phyloP scores from a whole-genome alignment of 2,797 vertebrate species.

The Liparis tanakae region DNA sequence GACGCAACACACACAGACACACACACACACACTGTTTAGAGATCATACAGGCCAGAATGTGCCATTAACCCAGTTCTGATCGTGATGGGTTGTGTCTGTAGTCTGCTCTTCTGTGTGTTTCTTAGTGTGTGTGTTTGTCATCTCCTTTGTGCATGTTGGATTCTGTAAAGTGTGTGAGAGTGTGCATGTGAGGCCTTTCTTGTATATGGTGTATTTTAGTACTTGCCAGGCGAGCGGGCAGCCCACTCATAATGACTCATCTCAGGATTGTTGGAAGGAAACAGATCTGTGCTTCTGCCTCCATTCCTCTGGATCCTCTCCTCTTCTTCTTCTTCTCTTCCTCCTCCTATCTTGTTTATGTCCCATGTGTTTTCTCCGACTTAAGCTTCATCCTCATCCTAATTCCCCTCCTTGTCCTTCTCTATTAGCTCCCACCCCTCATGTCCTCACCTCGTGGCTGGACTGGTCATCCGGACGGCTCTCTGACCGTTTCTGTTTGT shows the following conservation, averaged over 20 bases:
- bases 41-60: slow-evolving; percentile 14
- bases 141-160: slow-evolving; percentile 53
- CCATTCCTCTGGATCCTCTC: slow-evolving; percentile 62
- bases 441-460: slow-evolving; percentile 42
- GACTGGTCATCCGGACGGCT: slow-evolving; percentile 35
- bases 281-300: slow-evolving; percentile 63
- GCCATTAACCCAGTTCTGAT: slow-evolving; percentile 25
- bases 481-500: slow-evolving; percentile 63
- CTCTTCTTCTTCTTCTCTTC: slow-evolving; percentile 49
- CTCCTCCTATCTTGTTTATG: slow-evolving; percentile 43
- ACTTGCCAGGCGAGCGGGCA: slow-evolving; percentile 71
- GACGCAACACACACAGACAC: slow-evolving; percentile 3
- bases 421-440: slow-evolving; percentile 30
- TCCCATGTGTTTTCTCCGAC: slow-evolving; percentile 31
- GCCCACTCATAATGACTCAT: slow-evolving; percentile 80
- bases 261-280: slow-evolving; percentile 76
- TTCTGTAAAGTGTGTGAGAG: slow-evolving; percentile 47
- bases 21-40: neutral
- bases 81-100: slow-evolving; percentile 25
- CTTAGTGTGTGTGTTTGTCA: slow-evolving; percentile 56
- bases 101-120: slow-evolving; percentile 11
- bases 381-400: neutral
- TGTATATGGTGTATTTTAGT: slow-evolving; percentile 73
- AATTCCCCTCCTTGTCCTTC: slow-evolving; percentile 1
- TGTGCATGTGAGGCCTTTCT: slow-evolving; percentile 56